Conservation (phyloP, 30 jellyfish, hydroid and myxozoan species). For the Nemopilema nomurai region DNA sequence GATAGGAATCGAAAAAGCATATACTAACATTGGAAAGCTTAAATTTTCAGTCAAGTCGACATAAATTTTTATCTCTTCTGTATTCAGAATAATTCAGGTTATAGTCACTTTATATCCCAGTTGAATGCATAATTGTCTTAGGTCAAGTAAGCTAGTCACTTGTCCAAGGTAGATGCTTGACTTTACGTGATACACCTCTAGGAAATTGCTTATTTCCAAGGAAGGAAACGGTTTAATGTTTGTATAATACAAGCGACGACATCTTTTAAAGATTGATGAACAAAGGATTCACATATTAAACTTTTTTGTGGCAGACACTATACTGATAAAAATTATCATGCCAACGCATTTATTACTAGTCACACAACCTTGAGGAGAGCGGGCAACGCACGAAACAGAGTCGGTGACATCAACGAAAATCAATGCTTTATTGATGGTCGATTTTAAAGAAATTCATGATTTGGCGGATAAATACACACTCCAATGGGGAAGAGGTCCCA, state of each 20-base stretch:
- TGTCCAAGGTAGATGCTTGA: neutral
- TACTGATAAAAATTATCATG: neutral
- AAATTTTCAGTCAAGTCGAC: too few species aligned
- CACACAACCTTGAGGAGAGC: neutral
- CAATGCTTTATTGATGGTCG: neutral
- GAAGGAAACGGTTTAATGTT: too few species aligned
- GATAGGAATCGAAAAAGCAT: too few species aligned
- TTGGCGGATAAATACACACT: neutral
- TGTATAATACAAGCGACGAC: neutral
- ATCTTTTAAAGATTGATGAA: neutral
- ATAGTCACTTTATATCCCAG: neutral
- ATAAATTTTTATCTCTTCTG: conserved; percentile 91
- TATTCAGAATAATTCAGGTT: neutral
- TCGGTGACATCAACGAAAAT: neutral
- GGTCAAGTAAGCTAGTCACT: neutral
- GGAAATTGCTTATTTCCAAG: neutral
- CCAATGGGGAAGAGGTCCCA: neutral
- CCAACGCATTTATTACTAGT: neutral
- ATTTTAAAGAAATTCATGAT: too few species aligned
- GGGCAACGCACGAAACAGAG: neutral
- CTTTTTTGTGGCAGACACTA: neutral
- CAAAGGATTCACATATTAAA: neutral
- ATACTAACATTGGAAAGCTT: too few species aligned
- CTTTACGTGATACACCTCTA: neutral
- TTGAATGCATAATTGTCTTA: neutral